phyloP scores from a whole-genome alignment of 2,113 vertebrate genomes.

The Aviceda subcristata region DNA sequence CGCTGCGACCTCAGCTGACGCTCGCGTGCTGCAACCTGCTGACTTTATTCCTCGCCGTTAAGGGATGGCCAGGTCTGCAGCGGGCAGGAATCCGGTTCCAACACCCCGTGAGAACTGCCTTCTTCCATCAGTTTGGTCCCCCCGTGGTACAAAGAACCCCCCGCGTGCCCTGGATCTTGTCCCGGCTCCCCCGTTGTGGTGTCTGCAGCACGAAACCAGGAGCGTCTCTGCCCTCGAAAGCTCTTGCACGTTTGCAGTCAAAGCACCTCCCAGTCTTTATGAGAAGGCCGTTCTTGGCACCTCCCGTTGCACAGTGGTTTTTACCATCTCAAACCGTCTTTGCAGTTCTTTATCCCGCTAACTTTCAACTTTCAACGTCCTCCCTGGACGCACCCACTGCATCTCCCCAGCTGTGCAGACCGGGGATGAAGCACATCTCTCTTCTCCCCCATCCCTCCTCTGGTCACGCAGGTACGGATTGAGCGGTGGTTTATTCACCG shows the following conservation, averaged over 20 bases:
- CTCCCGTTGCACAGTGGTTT: background rate
- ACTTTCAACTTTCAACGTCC: background rate
- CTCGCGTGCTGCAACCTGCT: background rate
- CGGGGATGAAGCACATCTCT: background rate
- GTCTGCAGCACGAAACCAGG: background rate
- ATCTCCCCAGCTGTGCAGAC: too few relatives aligned
- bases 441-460: background rate
- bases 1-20: background rate
- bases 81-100: background rate
- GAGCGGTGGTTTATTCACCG: background rate
- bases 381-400: background rate
- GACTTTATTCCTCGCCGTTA: background rate
- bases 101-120: too few relatives aligned
- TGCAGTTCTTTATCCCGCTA: background rate
- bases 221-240: background rate
- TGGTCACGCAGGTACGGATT: fast-evolving
- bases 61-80: background rate
- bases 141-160: background rate
- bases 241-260: background rate
- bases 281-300: background rate
- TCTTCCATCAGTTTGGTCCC: background rate
- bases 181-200: background rate
- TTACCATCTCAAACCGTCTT: background rate
- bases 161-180: background rate
- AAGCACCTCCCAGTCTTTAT: background rate